These are phyloP conservation scores for Calycopis cecrops DNA, from an alignment of 1,140 invertebrate genomes.

Conservation along the genomic window DNA sequence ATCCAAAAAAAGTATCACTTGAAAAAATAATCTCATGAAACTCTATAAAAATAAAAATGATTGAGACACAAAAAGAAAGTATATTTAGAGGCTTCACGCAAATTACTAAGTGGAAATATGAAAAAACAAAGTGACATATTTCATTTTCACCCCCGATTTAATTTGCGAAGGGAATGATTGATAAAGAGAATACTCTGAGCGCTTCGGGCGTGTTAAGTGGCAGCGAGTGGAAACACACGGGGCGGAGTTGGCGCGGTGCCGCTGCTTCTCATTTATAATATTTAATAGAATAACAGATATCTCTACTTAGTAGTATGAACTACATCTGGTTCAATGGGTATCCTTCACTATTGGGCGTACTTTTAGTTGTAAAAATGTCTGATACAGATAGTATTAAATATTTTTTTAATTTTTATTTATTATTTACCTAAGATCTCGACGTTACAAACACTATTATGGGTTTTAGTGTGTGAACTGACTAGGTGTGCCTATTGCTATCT, in stretches of 20 bases:
- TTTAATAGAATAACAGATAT: neutral
- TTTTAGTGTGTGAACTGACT: no score
- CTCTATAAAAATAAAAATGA: constrained; percentile 1
- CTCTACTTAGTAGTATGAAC: no score
- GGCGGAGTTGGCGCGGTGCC: neutral
- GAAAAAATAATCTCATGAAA: neutral
- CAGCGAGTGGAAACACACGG: constrained; percentile 28
- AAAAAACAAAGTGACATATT: constrained; percentile 40
- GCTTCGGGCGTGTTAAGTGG: constrained; percentile 31
- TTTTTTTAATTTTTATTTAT: no score
- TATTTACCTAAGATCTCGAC: no score
- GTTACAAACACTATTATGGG: no score
- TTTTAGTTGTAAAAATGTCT: no score
- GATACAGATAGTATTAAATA: no score
- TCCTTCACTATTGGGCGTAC: no score
- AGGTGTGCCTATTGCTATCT: no score
- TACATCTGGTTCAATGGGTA: no score
- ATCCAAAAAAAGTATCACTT: neutral
- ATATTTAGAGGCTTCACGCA: constrained; percentile 20
- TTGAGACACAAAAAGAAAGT: constrained; percentile 17
- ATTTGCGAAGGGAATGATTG: constrained; percentile 47
- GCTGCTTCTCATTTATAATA: constrained; percentile 3
- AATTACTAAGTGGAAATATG: constrained; percentile 26
- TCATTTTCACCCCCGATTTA: constrained; percentile 54
- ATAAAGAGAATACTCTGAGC: constrained; percentile 38